Conservation (phyloP, 92 coral and sea anemone genomes). For the Chrysogorgia sp. region DNA sequence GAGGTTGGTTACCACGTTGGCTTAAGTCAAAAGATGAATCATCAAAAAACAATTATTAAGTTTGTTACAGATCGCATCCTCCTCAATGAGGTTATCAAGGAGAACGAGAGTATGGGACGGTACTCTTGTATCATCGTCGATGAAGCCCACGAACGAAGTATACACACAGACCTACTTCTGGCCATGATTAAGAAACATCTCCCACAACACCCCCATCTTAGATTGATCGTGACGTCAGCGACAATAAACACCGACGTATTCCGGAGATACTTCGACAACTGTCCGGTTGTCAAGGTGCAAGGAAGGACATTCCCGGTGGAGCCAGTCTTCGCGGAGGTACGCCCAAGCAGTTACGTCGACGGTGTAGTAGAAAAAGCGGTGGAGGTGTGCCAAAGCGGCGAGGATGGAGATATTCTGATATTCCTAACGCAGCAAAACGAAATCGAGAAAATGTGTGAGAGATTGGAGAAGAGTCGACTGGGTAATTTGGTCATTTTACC, state of each 20-base stretch:
- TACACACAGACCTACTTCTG: conserved; percentile 85
- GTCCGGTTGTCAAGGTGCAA: conserved; percentile 77
- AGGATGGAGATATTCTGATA: conserved; percentile 83
- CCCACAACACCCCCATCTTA: conserved; percentile 68
- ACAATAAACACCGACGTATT: conserved; percentile 76
- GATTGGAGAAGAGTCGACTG: conserved; percentile 40
- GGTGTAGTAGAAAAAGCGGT: conserved; percentile 68
- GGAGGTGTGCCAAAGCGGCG: conserved; percentile 65
- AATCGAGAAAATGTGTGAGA: conserved; percentile 79
- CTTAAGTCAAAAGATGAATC: conserved; percentile 46
- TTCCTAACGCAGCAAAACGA: conserved; percentile 90
- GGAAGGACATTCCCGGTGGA: conserved; percentile 94
- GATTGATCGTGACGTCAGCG: conserved; percentile 89
- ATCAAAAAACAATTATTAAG: conserved; percentile 56
- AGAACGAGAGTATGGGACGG: conserved; percentile 50
- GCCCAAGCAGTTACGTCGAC: conserved; percentile 56
- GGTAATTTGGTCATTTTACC: conserved; percentile 66
- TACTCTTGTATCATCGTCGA: conserved; percentile 92
- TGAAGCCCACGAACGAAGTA: conserved; percentile 95
- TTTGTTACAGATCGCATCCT: conserved; percentile 87
- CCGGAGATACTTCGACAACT: conserved; percentile 57
- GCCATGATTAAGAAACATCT: conserved; percentile 90
- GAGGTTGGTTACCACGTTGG: conserved; percentile 84
- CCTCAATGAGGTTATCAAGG: conserved; percentile 80
- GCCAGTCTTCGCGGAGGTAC: conserved; percentile 55